Conservation (phyloP, 2,113 vertebrate species). For the Piaya cayana region DNA sequence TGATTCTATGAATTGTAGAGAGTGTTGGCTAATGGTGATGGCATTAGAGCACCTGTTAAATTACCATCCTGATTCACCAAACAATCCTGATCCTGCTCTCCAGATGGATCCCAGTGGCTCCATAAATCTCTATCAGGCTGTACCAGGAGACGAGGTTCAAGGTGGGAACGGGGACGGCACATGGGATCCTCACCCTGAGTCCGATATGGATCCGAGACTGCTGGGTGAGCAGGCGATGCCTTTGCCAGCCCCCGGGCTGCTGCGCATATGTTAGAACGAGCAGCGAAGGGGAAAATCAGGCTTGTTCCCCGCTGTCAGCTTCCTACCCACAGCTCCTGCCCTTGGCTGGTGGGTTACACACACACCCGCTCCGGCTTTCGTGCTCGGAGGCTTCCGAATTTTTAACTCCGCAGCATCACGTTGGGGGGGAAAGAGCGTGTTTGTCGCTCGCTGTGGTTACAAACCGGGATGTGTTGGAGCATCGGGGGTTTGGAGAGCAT, state of each 20-base stretch:
- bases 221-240: not conserved
- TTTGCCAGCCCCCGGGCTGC: slow-evolving; percentile 6
- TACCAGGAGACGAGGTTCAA: not conserved
- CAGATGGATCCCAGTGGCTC: not conserved
- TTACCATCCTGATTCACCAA: rapidly evolving
- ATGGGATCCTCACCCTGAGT: not conserved
- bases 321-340: not conserved
- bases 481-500: not conserved
- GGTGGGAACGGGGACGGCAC: rapidly evolving
- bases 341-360: rapidly evolving
- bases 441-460: not conserved
- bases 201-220: not conserved
- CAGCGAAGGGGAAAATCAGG: not conserved
- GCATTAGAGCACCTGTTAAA: not conserved
- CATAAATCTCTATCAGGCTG: not conserved
- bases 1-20: rapidly evolving
- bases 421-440: rapidly evolving
- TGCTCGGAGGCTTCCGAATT: not conserved
- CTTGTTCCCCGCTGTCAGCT: not conserved
- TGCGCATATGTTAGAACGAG: not conserved
- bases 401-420: not conserved
- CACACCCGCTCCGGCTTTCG: rapidly evolving
- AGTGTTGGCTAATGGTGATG: rapidly evolving
- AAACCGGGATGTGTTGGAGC: not conserved
- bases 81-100: not conserved